These are phyloP conservation scores for Scaeva pyrastri DNA, from an alignment of 2,888 invertebrate genomes.

Conservation along the genomic window DNA sequence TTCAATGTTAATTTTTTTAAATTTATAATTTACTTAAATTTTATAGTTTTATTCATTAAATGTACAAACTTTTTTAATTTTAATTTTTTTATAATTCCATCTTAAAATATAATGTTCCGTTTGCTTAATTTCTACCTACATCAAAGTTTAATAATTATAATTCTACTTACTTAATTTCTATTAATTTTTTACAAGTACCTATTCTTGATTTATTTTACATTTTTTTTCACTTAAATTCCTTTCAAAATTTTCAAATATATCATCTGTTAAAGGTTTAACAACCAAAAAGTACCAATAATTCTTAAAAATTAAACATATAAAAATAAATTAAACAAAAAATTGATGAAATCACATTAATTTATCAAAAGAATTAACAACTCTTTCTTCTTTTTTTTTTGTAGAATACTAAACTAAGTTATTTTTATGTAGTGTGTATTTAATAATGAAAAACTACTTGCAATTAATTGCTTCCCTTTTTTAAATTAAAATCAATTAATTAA, in stretches of 20 bases:
- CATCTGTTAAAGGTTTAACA: neutral
- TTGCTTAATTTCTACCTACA: neutral
- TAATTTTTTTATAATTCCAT: neutral
- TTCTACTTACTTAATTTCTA: neutral
- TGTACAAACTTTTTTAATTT: slow-evolving; percentile 6
- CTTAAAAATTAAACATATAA: neutral
- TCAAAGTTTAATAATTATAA: neutral
- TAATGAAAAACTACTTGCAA: neutral
- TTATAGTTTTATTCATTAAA: slow-evolving; percentile 10
- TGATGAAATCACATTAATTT: slow-evolving; percentile 10
- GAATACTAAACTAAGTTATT: neutral
- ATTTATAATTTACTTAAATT: neutral
- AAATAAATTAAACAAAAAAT: neutral
- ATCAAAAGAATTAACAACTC: neutral
- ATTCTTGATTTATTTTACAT: neutral
- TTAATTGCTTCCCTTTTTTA: neutral
- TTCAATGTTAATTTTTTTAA: neutral
- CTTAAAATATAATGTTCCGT: neutral
- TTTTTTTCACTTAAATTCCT: neutral
- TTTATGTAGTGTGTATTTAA: too few species aligned
- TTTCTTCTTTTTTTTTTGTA: neutral
- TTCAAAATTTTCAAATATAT: neutral
- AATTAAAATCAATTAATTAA: slow-evolving; percentile 17
- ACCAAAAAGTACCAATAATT: neutral
- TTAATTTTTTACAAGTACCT: neutral